A percentile compares a stretch with the other conserved stretches of the same genome.
Conservation (phyloP, 2,113 vertebrate species). For the Sinocyclocheilus grahami region DNA sequence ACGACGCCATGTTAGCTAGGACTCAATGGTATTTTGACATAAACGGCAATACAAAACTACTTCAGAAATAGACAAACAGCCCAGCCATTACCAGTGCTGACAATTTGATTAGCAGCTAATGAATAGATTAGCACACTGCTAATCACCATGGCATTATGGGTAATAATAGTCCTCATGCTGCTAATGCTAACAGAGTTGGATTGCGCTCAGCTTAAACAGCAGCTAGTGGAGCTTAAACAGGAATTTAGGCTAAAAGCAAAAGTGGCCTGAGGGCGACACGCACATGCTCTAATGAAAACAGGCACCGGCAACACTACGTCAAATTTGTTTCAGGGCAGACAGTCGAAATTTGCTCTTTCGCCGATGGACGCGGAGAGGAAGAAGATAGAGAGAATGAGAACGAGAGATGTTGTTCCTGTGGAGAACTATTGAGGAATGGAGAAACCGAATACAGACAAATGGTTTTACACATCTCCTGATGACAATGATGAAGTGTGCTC, state of each 20-base stretch:
- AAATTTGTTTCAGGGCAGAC: slow-evolving; percentile 44
- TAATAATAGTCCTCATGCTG: slow-evolving; percentile 10
- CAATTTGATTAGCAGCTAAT: slow-evolving; percentile 33
- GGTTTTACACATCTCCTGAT: slow-evolving; percentile 65
- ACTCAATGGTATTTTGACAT: too few species aligned
- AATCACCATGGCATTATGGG: slow-evolving; percentile 23
- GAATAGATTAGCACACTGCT: slow-evolving; percentile 34
- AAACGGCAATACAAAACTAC: background rate
- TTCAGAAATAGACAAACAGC: background rate
- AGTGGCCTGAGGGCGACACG: slow-evolving; percentile 17
- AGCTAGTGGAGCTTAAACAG: slow-evolving; percentile 8
- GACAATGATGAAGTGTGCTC: slow-evolving; percentile 59
- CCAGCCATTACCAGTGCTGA: slow-evolving; percentile 16
- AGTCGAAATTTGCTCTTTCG: slow-evolving; percentile 22
- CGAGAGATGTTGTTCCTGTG: slow-evolving; percentile 61
- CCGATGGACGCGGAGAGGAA: slow-evolving; percentile 23
- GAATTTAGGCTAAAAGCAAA: slow-evolving; percentile 40
- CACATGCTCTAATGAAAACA: background rate
- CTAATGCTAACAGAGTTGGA: slow-evolving; percentile 1
- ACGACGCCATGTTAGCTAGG: background rate
- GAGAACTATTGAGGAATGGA: slow-evolving; percentile 2
- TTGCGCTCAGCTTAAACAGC: background rate
- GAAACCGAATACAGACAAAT: slow-evolving; percentile 53
- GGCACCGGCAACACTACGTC: slow-evolving; percentile 29
- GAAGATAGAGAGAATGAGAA: slow-evolving; percentile 39